Evolutionary conservation across 2,113 vertebrate genomes (phyloP), one percentile per base, ranked within the genome.

Genomic region (Nycticorax nycticorax): DNA sequence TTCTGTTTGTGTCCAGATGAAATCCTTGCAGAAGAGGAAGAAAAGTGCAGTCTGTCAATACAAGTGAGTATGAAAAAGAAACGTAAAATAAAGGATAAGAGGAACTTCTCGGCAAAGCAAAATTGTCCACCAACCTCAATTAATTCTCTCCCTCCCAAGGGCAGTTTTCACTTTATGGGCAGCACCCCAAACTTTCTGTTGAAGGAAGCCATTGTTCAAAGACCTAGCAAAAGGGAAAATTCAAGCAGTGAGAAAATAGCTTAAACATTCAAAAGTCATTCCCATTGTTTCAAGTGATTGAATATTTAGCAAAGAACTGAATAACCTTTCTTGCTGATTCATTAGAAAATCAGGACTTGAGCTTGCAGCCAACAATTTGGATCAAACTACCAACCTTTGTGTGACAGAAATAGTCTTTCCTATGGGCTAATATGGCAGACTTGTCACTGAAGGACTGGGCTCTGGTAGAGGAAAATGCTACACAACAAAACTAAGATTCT

Each of bases 381-480:
- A 19, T 32, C 3, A 2, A 14, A 26, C 22, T 37, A 2, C 35
- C 59, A 56, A 2, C 12, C 19, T 57, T 16, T 52, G n/a, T 47
- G 69, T 0, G 5, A 15, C 20, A 39, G 59, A 27, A 52, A 13
- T 14, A 11, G n/a, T 47, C 53, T 33, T 62, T 88, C 30, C 69
- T 41, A 0, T 0, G 1, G 12, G 18, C 48, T 71, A 2, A 14
- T 5, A 12, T 0, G 3, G 39, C 37, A 26, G 41, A 13, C 41
- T 35, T 39, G 48, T 45, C 23, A 5, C 62, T n/a, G 84, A 21
- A 52, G 47, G 71, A 11, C 64, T 47, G 23, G 48, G 10, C 60
- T 83, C 32, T 47, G 39, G 13, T 20, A 9, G 43, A 8, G 23
- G 17, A 33, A 67, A 67, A 48, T 43, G 14, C 41, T 23, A 33